Conservation (phyloP, 2,888 invertebrate genomes). For the Agrochola litura region DNA sequence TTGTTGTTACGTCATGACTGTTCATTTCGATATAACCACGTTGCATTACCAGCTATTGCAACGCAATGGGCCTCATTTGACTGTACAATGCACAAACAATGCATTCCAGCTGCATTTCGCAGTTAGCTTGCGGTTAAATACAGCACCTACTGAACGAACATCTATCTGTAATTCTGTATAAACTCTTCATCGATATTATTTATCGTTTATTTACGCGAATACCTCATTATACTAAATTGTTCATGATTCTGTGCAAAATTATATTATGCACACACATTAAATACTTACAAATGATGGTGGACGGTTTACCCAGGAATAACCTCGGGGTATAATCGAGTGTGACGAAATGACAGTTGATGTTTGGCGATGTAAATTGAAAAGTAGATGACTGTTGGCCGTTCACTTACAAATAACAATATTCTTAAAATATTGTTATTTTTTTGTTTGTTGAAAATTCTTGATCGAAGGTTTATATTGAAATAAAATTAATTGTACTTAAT, state of each 20-base stretch:
- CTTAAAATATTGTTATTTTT: background rate
- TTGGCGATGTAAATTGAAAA: conserved; percentile 32
- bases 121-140: conserved; percentile 35
- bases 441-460: background rate
- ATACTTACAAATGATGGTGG: conserved; percentile 5
- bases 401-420: no score
- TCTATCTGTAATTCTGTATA: background rate
- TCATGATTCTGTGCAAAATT: conserved; percentile 6
- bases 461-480: background rate
- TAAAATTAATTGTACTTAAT: background rate
- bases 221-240: conserved; percentile 19
- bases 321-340: conserved; percentile 11
- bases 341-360: conserved; percentile 19
- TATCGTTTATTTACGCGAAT: conserved; percentile 12
- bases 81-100: conserved; percentile 15
- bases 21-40: background rate
- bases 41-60: background rate
- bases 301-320: conserved; percentile 1
- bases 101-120: conserved; percentile 7
- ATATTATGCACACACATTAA: conserved; percentile 17
- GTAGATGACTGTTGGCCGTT: background rate
- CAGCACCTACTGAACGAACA: background rate
- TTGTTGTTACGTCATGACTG: background rate
- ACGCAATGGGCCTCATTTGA: conserved; percentile 6
- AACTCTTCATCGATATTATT: background rate